phyloP scores from a whole-genome alignment of 2,113 vertebrate genomes.

The Manacus vitellinus region DNA sequence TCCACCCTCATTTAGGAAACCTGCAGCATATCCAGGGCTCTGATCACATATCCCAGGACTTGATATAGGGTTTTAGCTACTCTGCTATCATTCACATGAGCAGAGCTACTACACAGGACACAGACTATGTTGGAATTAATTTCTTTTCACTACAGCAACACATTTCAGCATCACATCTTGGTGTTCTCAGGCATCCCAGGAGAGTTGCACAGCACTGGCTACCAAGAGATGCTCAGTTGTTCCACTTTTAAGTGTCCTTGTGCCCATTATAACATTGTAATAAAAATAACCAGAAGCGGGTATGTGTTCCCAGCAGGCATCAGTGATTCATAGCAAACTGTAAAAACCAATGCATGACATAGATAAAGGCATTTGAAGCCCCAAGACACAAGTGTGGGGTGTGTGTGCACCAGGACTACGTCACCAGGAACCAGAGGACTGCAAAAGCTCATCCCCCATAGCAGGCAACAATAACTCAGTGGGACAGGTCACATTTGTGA shows the following conservation, averaged over 20 bases:
- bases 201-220: conserved; percentile 24
- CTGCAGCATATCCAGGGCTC: neutral
- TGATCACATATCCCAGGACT: neutral
- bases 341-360: conserved; percentile 37
- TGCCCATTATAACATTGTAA: conserved; percentile 62
- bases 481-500: conserved; percentile 37
- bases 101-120: neutral
- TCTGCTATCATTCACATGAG: neutral
- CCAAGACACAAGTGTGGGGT: conserved; percentile 26
- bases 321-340: conserved; percentile 63
- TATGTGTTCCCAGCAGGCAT: conserved; percentile 61
- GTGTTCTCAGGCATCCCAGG: conserved; percentile 3
- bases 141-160: neutral
- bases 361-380: conserved; percentile 69
- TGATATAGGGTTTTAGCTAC: neutral
- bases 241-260: conserved; percentile 66
- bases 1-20: neutral
- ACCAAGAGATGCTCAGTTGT: conserved; percentile 19
- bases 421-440: neutral
- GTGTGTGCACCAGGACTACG: neutral
- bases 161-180: neutral
- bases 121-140: neutral
- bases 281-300: conserved; percentile 65
- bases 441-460: neutral
- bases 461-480: neutral